Evolutionary conservation across 2,888 invertebrate species (phyloP), one percentile per base, ranked within the genome.

Genomic region (Eledona agricola): DNA sequence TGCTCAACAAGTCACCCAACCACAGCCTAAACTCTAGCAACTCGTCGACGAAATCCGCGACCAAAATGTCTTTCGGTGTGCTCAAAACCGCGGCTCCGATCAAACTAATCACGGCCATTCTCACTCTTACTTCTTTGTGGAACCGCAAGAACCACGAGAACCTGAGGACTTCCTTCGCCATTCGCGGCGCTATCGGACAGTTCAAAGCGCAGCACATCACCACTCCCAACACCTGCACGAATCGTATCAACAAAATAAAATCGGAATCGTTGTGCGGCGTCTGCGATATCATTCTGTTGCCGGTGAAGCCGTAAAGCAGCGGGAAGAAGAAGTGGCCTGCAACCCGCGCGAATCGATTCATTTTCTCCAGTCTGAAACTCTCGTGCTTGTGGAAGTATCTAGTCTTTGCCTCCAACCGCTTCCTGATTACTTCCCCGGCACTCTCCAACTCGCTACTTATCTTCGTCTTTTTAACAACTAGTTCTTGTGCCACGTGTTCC

Each of bases 291-390:
- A 81, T 76, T 65, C 84, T 83, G 25, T 81, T 80, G 20, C 79
- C 78, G 0, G 84, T 84, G 57, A 85, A 84, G 0, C 89, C 89
- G 11, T 85, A 81, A 0, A 92, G 72, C 1, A 93, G 72, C 0
- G 93, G 90, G 70, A 90, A 95, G 76, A 95, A 93, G 71, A 95
- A 96, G 29, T 81, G 81, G 1, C 90, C 88, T 0, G 88, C 89
- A 0, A 89, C 85, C 0, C 83, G 75, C 0, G 87, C 81, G 72
- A 94, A 94, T 35, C 79, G 79, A 75, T 93, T 94, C 0, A 76
- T 71, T 17, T 76, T 80, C 59, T 74, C 65, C 2, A 61, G 32
- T 42, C 57, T 57, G 10, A 55, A 34, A 25, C 31, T 31, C 40
- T 67, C 70, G 13, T 67, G 64, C 54, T 75, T 75, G 9, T 75